These are phyloP conservation scores for Pammene aurita DNA, from an alignment of 2,888 invertebrate species.

Conservation along the genomic window DNA sequence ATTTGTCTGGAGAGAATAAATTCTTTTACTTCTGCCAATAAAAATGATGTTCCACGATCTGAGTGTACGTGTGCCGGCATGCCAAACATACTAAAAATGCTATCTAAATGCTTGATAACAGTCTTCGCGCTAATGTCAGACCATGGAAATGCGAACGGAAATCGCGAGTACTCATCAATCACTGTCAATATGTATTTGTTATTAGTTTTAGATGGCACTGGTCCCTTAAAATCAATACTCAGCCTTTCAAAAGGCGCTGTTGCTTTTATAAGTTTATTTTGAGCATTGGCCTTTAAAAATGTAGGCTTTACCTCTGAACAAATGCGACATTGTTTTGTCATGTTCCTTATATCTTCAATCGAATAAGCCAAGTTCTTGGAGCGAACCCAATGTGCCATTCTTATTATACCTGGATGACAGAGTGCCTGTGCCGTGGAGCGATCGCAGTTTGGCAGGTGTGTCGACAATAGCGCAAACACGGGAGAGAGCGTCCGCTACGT, in stretches of 20 bases:
- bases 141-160: slow-evolving; percentile 40
- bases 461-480: background rate
- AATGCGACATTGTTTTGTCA: slow-evolving; percentile 33
- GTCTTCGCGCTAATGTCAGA: slow-evolving; percentile 23
- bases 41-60: slow-evolving; percentile 36
- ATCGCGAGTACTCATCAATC: slow-evolving; percentile 42
- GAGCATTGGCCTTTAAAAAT: slow-evolving; percentile 14
- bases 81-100: slow-evolving; percentile 26
- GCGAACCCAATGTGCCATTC: slow-evolving; percentile 42
- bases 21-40: slow-evolving; percentile 31
- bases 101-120: slow-evolving; percentile 32
- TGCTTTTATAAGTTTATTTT: slow-evolving; percentile 40
- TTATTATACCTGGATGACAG: slow-evolving; percentile 42
- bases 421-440: slow-evolving; percentile 25
- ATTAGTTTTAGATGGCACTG: slow-evolving; percentile 39
- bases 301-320: slow-evolving; percentile 43
- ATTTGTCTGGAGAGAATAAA: slow-evolving; percentile 16
- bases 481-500: background rate
- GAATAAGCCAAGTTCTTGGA: slow-evolving; percentile 43
- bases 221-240: slow-evolving; percentile 43
- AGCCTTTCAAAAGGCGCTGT: slow-evolving; percentile 42
- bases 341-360: slow-evolving; percentile 36
- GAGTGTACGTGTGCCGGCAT: slow-evolving; percentile 41
- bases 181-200: slow-evolving; percentile 43
- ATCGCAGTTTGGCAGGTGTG: background rate